These are phyloP conservation scores for Carpatolechia fugitivella DNA, from an alignment of 2,888 invertebrate species.

Conservation along the genomic window DNA sequence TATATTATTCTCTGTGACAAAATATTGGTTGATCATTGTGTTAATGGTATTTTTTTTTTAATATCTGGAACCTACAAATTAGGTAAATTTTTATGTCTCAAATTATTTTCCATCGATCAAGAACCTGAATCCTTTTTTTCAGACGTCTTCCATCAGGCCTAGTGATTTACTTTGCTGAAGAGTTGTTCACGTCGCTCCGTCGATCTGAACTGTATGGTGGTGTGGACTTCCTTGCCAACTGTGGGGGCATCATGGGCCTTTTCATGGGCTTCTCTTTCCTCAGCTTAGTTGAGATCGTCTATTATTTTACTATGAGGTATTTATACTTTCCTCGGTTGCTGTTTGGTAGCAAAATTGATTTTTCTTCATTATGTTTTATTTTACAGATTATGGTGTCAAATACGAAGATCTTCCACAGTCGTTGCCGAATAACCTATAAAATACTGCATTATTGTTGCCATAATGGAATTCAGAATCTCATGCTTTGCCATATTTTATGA, in stretches of 20 bases:
- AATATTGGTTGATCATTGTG: no score
- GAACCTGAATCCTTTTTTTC: no score
- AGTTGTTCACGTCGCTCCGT: constrained; percentile 83
- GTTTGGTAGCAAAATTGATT: no score
- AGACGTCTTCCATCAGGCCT: constrained; percentile 32
- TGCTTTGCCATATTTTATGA: neutral
- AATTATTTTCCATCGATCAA: no score
- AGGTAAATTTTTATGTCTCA: no score
- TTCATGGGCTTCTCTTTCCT: constrained; percentile 83
- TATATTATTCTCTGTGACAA: no score
- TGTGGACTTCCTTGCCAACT: constrained; percentile 84
- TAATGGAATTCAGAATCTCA: neutral
- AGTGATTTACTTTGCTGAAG: constrained; percentile 85
- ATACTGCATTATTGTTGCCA: neutral
- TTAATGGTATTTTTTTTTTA: no score
- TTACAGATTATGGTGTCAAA: constrained; percentile 33
- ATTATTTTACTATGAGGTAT: neutral
- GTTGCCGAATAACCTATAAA: constrained; percentile 1
- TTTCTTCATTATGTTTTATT: neutral
- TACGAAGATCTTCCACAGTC: constrained; percentile 14
- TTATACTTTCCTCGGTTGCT: neutral
- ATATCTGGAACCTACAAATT: no score
- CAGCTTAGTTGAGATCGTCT: constrained; percentile 76
- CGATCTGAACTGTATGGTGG: constrained; percentile 84
- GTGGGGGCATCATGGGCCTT: constrained; percentile 83